Conservation (phyloP, 2,797 vertebrate genomes). For the Karalla daura region DNA sequence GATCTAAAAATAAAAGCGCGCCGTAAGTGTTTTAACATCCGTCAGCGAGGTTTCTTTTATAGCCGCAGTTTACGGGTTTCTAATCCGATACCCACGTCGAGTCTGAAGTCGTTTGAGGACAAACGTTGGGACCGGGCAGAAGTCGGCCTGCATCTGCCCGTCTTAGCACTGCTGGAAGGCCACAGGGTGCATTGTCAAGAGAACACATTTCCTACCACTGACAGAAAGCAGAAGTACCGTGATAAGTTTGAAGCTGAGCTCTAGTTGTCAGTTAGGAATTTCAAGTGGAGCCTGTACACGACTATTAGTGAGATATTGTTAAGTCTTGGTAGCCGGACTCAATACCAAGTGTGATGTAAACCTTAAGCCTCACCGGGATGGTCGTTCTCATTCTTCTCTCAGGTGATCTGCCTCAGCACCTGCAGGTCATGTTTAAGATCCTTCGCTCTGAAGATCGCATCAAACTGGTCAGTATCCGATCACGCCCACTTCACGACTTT, state of each 20-base stretch:
- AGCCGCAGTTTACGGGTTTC: conserved; percentile 5
- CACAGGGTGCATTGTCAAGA: background rate
- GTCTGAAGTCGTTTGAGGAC: conserved; percentile 9
- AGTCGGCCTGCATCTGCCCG: background rate
- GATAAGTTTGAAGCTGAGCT: conserved; percentile 26
- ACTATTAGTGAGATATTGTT: background rate
- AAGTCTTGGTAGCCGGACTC: too few species aligned
- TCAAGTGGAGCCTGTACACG: background rate
- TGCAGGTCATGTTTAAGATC: conserved; percentile 98
- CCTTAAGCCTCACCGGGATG: background rate
- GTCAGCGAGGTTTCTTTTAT: background rate
- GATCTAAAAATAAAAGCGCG: conserved; percentile 31
- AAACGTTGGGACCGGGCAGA: background rate
- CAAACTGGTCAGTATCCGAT: conserved; percentile 89
- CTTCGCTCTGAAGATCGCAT: conserved; percentile 97
- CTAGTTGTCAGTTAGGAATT: background rate
- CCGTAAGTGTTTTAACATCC: background rate
- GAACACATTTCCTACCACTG: conserved; percentile 19
- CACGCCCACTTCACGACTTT: background rate
- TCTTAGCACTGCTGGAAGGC: background rate
- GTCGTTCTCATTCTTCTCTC: conserved; percentile 32
- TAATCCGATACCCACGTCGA: background rate
- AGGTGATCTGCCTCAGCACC: conserved; percentile 97
- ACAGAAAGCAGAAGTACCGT: conserved; percentile 19
- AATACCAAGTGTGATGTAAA: background rate